Percentiles rank a stretch among this genome's conserved stretches.
Evolutionary conservation across 2,888 invertebrate species (phyloP).

Genomic region (Lasioglossum lativentre): DNA sequence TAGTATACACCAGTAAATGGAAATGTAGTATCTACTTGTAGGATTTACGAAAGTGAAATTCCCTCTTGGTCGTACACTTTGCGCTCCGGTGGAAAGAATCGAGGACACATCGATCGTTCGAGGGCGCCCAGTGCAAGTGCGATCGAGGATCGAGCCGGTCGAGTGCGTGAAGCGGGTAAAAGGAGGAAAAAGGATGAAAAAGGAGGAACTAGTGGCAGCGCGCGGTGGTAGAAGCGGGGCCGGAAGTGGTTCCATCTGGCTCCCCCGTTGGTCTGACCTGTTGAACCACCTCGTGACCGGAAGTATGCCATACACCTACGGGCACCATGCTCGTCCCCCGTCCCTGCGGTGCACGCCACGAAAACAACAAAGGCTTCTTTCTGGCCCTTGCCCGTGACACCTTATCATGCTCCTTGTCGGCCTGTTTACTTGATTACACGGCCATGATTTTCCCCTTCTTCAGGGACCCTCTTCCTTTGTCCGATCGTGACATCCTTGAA

Average conservation of each 20-base stretch:
- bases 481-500: not conserved
- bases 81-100: not conserved
- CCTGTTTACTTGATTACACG: conserved; percentile 61
- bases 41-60: not conserved
- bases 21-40: not conserved
- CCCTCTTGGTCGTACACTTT: not conserved
- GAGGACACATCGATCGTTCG: not conserved
- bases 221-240: conserved; percentile 66
- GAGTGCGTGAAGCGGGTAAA: conserved; percentile 6
- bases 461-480: not conserved
- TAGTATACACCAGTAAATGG: too few relatives aligned
- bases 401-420: conserved; percentile 70
- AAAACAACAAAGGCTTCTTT: conserved; percentile 82
- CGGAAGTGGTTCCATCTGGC: conserved; percentile 85
- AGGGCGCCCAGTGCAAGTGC: conserved; percentile 22
- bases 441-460: conserved; percentile 43
- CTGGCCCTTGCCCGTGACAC: conserved; percentile 68
- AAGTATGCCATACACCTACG: conserved; percentile 82
- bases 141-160: conserved; percentile 8
- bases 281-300: conserved; percentile 85
- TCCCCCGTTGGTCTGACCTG: conserved; percentile 84
- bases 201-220: conserved; percentile 38
- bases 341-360: conserved; percentile 51
- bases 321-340: conserved; percentile 66
- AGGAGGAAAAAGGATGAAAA: conserved; percentile 42